Evolutionary conservation across 2,888 invertebrate genomes (phyloP).

Genomic region (Cinara cedri): DNA sequence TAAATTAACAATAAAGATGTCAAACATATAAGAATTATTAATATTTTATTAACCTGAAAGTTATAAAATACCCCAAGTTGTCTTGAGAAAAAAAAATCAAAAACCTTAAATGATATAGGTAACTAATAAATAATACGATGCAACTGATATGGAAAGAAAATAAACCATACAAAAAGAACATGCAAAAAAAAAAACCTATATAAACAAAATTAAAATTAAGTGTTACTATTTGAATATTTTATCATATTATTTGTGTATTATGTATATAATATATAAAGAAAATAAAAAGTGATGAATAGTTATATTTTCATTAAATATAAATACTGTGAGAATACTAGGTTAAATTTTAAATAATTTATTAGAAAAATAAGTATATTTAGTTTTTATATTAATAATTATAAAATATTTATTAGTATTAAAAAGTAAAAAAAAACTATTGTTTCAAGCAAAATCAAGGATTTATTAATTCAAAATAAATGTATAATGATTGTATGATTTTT

Average conservation of each 20-base stretch:
- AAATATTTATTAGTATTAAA: conserved; percentile 10
- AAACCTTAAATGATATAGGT: conserved; percentile 36
- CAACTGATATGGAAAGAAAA: conserved; percentile 28
- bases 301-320: too few relatives aligned
- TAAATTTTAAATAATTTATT: conserved; percentile 16
- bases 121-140: conserved; percentile 30
- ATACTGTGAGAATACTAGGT: conserved; percentile 23
- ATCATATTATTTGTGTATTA: background rate
- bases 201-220: conserved; percentile 1
- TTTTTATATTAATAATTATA: conserved; percentile 1
- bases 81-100: background rate
- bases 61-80: background rate
- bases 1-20: background rate
- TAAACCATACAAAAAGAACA: background rate
- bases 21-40: background rate
- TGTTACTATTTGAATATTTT: background rate
- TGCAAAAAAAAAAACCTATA: conserved; percentile 21
- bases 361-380: conserved; percentile 34
- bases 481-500: conserved; percentile 33
- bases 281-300: too few relatives aligned
- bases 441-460: conserved; percentile 20
- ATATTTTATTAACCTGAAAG: background rate
- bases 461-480: conserved; percentile 14
- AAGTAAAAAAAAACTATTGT: conserved; percentile 23
- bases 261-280: too few relatives aligned